Base-by-base conservation (phyloP, 1,140 invertebrate genomes). In the Araneus ventricosus region DNA sequence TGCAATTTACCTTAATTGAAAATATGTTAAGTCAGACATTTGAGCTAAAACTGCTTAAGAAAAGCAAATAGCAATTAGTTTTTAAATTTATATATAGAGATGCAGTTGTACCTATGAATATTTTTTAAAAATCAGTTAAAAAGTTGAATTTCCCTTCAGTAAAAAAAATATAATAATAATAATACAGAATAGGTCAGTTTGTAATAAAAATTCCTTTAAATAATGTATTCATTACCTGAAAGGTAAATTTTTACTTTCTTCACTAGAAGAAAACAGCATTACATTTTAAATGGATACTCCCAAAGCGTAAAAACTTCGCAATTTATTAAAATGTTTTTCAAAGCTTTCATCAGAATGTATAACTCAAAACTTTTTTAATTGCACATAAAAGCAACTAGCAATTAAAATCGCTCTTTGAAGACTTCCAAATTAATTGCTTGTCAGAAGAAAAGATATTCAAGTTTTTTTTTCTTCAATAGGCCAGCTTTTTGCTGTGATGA, bases 341-440 rank as follows among this genome's bases (percentile, higher is more conserved):
- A 37, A 75, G 27, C 70, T 75, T 75, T 37, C 70, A 30, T 34
- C 30, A 20, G 27, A 20, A 34, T 37, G 34, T 75, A 34, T 17
- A 75, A 75, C 30, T 75, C 30, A 34, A 63, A 63, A 22, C 45
- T 52, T 7, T 75, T 75, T 75, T 75, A 75, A 75, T 75, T 75
- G 27, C 30, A 75, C 34, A 34, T 75, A 34, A 75, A 37, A 75
- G 70, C 70, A 75, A 75, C 70, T 75, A 75, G 30, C 34, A 75
- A 75, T 75, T 75, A 75, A 75, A 75, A 75, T 37, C 14, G 20
- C 70, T 75, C 27, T 75, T 75, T 34, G 70, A 75, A 75, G 34
- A 75, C 70, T 20, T 75, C 14, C 34, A 75, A 75, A 75, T 75
- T 75, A 75, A 75, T 34, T 75, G 70, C 70, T 34, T 75, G 70